These are phyloP conservation scores for Schizothorax lantsangensis DNA, from an alignment of 2,797 vertebrate species.

Conservation along the genomic window DNA sequence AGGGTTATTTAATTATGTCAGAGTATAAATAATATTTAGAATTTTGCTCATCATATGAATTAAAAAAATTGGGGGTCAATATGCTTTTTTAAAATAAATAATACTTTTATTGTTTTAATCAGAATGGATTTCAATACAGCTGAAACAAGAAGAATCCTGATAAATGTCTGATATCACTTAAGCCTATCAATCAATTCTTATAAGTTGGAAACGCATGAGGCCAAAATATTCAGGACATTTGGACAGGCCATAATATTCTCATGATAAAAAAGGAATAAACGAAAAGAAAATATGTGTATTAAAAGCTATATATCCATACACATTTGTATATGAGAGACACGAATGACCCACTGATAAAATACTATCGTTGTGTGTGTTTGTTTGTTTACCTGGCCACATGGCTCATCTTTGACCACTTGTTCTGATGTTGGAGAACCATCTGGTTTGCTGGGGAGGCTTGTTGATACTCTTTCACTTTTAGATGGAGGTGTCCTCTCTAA, in stretches of 20 bases:
- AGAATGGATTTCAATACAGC: not conserved
- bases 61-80: not conserved
- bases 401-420: not conserved
- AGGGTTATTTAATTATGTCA: not conserved
- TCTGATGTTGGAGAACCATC: not conserved
- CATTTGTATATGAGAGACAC: not conserved
- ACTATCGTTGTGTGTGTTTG: not conserved
- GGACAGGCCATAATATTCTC: not conserved
- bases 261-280: not conserved
- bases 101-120: not conserved
- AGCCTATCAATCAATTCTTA: not conserved
- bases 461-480: not conserved
- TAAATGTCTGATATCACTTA: not conserved
- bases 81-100: not conserved
- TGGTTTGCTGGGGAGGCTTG: not conserved
- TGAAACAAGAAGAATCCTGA: not conserved
- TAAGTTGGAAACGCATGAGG: not conserved
- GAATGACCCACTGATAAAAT: not conserved
- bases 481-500: slow-evolving; percentile 58
- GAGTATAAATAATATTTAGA: not conserved
- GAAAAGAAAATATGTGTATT: not conserved
- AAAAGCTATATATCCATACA: not conserved
- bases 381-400: slow-evolving; percentile 44
- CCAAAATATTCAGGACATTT: not conserved
- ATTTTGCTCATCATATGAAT: not conserved